Base-by-base conservation (phyloP, 2,888 invertebrate genomes). In the Steinernema hermaphroditum region DNA sequence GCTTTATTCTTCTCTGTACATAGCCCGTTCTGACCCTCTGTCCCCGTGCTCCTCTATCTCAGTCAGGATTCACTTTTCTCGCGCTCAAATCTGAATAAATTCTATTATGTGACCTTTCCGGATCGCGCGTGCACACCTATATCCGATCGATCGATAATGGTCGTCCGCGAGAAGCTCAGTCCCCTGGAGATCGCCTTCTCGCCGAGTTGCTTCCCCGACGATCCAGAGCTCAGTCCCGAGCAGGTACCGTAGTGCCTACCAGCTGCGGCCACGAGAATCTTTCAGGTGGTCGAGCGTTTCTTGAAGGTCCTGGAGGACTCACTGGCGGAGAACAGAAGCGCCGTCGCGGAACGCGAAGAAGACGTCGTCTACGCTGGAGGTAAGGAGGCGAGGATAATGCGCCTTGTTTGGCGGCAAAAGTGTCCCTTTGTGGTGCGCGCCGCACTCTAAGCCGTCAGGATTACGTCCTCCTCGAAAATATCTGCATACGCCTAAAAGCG, bases 211-310 rank as follows among this genome's bases (percentile, higher is more conserved):
- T 62, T 62, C 62, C 62, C 62, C 16, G 62, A 62, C 32, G 32
- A 62, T 19, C 62, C 62, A 22, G 32, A 32, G 12, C 62, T 32
- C 2, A 54, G 4, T 16, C 54, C 24, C 2, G 54, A 54, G 37
- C 37, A 12, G 37, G 37, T 37, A 37, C 37, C 12, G 37, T 37
- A 37, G 37, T 37, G 6, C 37, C 37, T 37, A 12, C 4, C 46
- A 46, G n/a, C 19, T 46, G 6, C 46, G 46, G n/a, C 4, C 46
- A n/a, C n/a, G n/a, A n/a, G n/a, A n/a, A n/a, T 22, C 29, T 71
- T 29, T n/a, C 8, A 71, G 71, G 71, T 71, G 71, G 32, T 57
- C 27, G 34, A 6, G 8, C 43, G 57, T 41, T 71, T 62, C 29
- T 24, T 71, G 34, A 16, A 62, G n/a, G 24, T n/a, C 16, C 68